Base-by-base conservation (phyloP, 2,888 invertebrate genomes). In the Pyrrhia umbra region DNA sequence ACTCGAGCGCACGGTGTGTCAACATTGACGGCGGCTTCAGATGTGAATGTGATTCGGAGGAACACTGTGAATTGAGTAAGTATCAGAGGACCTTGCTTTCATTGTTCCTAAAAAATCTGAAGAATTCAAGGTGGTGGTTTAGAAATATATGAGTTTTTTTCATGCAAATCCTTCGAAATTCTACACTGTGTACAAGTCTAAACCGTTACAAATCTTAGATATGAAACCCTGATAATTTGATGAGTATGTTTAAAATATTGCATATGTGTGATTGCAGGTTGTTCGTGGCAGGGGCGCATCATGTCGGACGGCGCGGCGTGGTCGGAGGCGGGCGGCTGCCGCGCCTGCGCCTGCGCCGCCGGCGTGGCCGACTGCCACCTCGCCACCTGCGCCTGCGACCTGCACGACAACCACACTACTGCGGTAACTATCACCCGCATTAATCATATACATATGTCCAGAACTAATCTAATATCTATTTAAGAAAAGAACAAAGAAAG, bases 11-110 rank as follows among this genome's bases (percentile, higher is more conserved):
- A 77, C 96, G 95, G 78, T 98, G 98, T 92, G 95, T 97, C 79
- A 98, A 98, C 90, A 96, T 96, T 8, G 96, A 97, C 49, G 98
- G 98, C 50, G 96, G 97, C 58, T 98, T 97, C 91, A 94, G 95
- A 81, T 98, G 98, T 90, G 95, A 96, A 82, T 98, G 98, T 90
- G 95, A 96, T 52, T 89, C 90, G 34, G 89, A 95, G 27, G 90
- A 95, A 61, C 94, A 96, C 68, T 97, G 97, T 88, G 96, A 96
- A 88, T 94, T 97, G 79, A 96, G 96, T 96, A 80, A 93, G 95
- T 94, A 21, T 1, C 16, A n/a, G n/a, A n/a, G 34, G 10, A 30
- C 13, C 30, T 30, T n/a, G n/a, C n/a, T n/a, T n/a, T 13, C 13
- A 23, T 23, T 4, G 23, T 4, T 23, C 6, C 23, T 6, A 23